Base-by-base conservation (phyloP, 2,113 vertebrate genomes). In the Chiloscyllium plagiosum region DNA sequence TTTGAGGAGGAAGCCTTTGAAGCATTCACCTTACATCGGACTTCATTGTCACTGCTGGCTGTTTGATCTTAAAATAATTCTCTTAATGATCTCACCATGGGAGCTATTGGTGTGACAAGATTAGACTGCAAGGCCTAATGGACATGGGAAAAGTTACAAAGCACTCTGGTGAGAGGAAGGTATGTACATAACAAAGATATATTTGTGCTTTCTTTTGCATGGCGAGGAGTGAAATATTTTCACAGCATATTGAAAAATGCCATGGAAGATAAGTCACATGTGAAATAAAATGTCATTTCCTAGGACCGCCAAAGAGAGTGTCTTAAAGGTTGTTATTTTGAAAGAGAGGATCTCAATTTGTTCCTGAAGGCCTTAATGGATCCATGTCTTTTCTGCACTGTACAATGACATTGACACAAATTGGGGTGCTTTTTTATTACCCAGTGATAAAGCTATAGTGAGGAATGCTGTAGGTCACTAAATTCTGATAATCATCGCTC, bases 61-160 rank as follows among this genome's bases (percentile, higher is more conserved):
- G 98, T 99, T 99, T 99, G 99, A 99, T 99, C 99, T 99, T 98
- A 99, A 99, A 99, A 99, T 99, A 98, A 99, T 99, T 99, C 98
- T 98, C 99, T 99, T 99, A 99, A 99, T 99, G 99, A 99, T 99
- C 99, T 99, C 99, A 99, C 98, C 98, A 98, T 98, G 98, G 98
- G 98, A 99, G 98, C 98, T 98, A 99, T 98, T 98, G 98, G 98
- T 98, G 98, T 98, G 98, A 98, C 98, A 97, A 99, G 98, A 99
- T 99, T 99, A 99, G 98, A 98, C 98, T 98, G 98, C 98, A 98
- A 98, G 98, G 98, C 98, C 98, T 99, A 99, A 99, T 99, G 98
- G 98, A 99, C 98, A 98, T 98, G 98, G 98, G 98, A 99, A 98
- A 97, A 98, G 98, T 98, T 98, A 97, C 98, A 97, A 97, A 98